Conservation (phyloP, 2,888 invertebrate species). For the Caenorhabditis japonica region DNA sequence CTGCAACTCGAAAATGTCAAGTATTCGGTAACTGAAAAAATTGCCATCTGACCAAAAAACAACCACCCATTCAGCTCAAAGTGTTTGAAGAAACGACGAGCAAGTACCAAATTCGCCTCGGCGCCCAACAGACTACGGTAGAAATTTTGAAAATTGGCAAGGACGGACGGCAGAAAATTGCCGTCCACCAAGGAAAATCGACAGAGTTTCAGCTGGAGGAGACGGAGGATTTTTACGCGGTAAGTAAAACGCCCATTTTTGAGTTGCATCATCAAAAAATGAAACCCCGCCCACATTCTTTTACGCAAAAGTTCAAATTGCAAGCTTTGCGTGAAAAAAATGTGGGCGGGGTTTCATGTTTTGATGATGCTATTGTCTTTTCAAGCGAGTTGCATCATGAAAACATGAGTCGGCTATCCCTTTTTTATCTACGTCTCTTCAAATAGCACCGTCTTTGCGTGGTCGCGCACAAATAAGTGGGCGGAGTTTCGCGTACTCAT, state of each 20-base stretch:
- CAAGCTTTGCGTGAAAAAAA: too few species aligned
- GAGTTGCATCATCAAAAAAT: too few species aligned
- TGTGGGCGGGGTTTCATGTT: too few species aligned
- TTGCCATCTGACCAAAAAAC: background rate
- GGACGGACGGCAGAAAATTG: background rate
- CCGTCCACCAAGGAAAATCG: constrained; percentile 22
- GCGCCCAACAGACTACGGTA: constrained; percentile 27
- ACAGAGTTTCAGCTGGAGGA: constrained; percentile 35
- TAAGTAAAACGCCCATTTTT: background rate
- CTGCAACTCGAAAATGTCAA: constrained; percentile 19
- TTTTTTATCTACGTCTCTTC: too few species aligned
- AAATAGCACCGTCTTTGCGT: too few species aligned
- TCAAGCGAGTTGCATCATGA: too few species aligned
- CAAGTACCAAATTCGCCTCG: constrained; percentile 28
- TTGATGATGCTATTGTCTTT: too few species aligned
- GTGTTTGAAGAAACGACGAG: constrained; percentile 17
- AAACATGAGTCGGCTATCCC: too few species aligned
- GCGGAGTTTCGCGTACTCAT: too few species aligned
- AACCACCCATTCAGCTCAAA: constrained; percentile 1
- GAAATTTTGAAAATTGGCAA: constrained; percentile 24
- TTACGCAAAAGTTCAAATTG: too few species aligned
- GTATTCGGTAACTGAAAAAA: constrained; percentile 4
- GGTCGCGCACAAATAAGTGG: too few species aligned
- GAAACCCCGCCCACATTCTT: too few species aligned
- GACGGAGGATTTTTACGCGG: constrained; percentile 19